phyloP scores from a whole-genome alignment of 2,113 vertebrate genomes.

The Perca fluviatilis region DNA sequence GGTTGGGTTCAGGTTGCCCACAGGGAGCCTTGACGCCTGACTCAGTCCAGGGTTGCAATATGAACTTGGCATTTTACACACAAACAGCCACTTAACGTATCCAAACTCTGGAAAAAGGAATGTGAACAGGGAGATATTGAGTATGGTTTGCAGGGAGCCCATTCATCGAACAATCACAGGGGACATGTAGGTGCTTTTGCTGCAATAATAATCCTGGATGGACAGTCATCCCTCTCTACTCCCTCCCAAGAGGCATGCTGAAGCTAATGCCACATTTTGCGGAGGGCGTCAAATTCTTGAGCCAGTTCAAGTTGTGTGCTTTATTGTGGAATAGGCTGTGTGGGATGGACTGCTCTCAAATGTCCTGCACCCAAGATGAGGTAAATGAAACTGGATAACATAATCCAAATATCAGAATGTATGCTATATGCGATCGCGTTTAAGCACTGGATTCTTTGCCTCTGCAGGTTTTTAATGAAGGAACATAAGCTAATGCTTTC shows the following conservation, averaged over 20 bases:
- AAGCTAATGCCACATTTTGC: constrained; percentile 50
- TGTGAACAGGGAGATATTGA: constrained; percentile 11
- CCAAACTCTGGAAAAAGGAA: constrained; percentile 37
- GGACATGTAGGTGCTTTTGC: constrained; percentile 8
- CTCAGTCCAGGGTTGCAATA: constrained; percentile 14
- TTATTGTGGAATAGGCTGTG: constrained; percentile 32
- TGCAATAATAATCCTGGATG: constrained; percentile 51
- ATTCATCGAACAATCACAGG: not conserved
- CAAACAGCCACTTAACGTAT: constrained; percentile 55
- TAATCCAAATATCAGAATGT: constrained; percentile 57
- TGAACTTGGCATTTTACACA: constrained; percentile 45
- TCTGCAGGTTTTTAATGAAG: constrained; percentile 22
- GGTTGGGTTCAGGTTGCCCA: constrained; percentile 35
- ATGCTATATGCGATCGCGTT: constrained; percentile 1
- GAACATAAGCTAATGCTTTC: not conserved
- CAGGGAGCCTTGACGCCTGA: constrained; percentile 9
- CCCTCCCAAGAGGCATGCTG: constrained; percentile 24
- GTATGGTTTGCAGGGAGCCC: not conserved
- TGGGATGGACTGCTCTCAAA: constrained; percentile 54
- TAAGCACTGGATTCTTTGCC: constrained; percentile 9
- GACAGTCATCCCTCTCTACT: constrained; percentile 4
- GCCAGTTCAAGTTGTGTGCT: constrained; percentile 55
- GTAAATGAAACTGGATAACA: constrained; percentile 72
- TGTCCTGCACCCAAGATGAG: constrained; percentile 64
- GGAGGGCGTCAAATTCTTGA: constrained; percentile 71